Evolutionary conservation across 2,888 invertebrate species (phyloP), one percentile per base, ranked within the genome.

Genomic region (Scelioninae gen. 2): DNA sequence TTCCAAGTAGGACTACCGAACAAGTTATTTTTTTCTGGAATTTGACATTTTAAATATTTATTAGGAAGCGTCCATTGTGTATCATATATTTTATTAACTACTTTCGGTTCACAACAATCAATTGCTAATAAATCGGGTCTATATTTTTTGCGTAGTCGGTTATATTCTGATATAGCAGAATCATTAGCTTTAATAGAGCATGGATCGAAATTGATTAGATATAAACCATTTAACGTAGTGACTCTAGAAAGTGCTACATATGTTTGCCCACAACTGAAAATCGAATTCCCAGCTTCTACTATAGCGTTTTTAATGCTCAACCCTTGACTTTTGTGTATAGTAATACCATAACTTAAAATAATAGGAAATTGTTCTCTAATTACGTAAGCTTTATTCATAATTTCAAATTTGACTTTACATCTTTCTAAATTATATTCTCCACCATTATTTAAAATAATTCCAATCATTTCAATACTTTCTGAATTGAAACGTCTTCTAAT

Each of bases 351-450:
- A 43, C 77, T 75, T 5, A 79, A 9, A 52, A 52, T 74, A 11
- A 79, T 45, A 28, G 78, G 76, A 67, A 80, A 80, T 71, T 79
- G 78, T 52, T 76, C 75, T 46, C 35, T 13, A n/a, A 58, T 58
- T n/a, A 58, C 35, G n/a, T 22, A 58, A 15, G 46, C 58, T 13
- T 35, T 58, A 15, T 10, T 35, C 46, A 58, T 46, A 10, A 46
- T 35, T 58, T 58, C 46, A 9, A 60, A 81, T 70, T 80, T 79
- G 13, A 74, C 74, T 35, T 69, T 73, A 6, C 72, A 63, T 10
- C 65, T 63, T 18, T 75, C 64, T 18, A 78, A 48, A 10, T 57
- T 57, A 69, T 76, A 68, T 15, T 73, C 53, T 10, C 19, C 13
- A 10, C 73, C 75, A 16, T 69, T 39, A 4, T 53, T 2, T 41